phyloP scores from a whole-genome alignment of 1,140 invertebrate species.

The Anastrepha obliqua region DNA sequence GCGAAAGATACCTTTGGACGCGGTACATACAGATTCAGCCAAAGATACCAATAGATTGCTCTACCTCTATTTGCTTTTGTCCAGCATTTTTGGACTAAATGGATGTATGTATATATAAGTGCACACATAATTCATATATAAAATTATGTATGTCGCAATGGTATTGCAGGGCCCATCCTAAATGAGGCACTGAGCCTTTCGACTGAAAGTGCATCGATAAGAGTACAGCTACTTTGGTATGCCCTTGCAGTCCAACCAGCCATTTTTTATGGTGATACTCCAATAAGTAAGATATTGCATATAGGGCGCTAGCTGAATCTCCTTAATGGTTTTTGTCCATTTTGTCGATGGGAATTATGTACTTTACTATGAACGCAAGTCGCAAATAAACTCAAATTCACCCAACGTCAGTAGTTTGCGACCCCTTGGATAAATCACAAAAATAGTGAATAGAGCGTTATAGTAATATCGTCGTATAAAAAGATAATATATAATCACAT shows the following conservation, averaged over 20 bases:
- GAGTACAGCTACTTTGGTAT: too few species aligned
- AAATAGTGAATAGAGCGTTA: conserved; percentile 18
- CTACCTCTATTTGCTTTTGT: conserved; percentile 71
- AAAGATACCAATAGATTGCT: conserved; percentile 71
- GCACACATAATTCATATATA: not conserved
- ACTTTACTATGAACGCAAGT: conserved; percentile 73
- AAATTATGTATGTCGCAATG: not conserved
- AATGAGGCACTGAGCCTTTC: conserved; percentile 64
- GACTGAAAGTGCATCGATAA: too few species aligned
- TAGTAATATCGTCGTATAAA: not conserved
- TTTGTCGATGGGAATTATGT: conserved; percentile 74
- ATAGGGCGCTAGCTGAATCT: conserved; percentile 72
- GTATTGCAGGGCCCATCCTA: conserved; percentile 45
- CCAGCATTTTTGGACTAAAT: conserved; percentile 62
- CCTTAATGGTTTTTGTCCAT: conserved; percentile 75
- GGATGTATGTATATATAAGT: conserved; percentile 56
- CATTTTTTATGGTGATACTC: not conserved
- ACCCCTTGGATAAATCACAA: conserved; percentile 6
- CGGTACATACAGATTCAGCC: conserved; percentile 64
- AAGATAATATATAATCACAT: not conserved
- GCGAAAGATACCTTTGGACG: not conserved
- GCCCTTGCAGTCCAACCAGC: not conserved
- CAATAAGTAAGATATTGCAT: conserved; percentile 51
- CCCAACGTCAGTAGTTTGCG: conserved; percentile 52
- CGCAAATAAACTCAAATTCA: not conserved